Evolutionary conservation across 2,888 invertebrate species (phyloP).

Genomic region (Ectemnius cavifrons): DNA sequence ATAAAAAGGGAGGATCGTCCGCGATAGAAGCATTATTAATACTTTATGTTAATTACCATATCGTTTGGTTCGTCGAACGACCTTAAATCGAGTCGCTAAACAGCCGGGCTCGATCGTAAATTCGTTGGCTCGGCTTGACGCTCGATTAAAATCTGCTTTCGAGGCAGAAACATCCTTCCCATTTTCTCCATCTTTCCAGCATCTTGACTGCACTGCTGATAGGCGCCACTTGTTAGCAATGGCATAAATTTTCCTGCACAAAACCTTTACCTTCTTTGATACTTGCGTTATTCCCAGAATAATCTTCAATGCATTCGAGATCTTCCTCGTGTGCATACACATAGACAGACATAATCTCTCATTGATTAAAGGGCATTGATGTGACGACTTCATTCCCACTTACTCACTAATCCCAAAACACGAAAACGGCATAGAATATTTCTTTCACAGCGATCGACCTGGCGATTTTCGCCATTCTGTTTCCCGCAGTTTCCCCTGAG

Average conservation of each 20-base stretch:
- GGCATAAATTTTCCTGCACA: not conserved
- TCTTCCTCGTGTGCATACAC: too few relatives aligned
- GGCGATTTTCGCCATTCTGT: too few relatives aligned
- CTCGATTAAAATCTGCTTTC: conserved; percentile 73
- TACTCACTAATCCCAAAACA: too few relatives aligned
- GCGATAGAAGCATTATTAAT: conserved; percentile 73
- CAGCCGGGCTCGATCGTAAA: conserved; percentile 71
- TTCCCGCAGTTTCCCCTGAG: too few relatives aligned
- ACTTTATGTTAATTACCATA: conserved; percentile 77
- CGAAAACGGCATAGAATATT: too few relatives aligned
- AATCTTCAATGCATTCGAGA: too few relatives aligned
- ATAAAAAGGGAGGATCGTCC: conserved; percentile 69
- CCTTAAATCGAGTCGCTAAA: conserved; percentile 72
- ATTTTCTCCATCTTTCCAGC: conserved; percentile 43
- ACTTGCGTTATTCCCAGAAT: too few relatives aligned
- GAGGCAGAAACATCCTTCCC: conserved; percentile 28
- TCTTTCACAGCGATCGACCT: too few relatives aligned
- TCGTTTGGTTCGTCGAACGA: conserved; percentile 70
- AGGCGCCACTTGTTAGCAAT: conserved; percentile 7
- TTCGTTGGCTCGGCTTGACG: conserved; percentile 68
- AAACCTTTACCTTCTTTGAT: conserved; percentile 11
- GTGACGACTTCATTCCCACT: too few relatives aligned
- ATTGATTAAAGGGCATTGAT: too few relatives aligned
- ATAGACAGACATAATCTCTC: too few relatives aligned
- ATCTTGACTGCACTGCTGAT: conserved; percentile 39